Conservation (phyloP, 2,797 vertebrate genomes). For the Cyprinella venusta region DNA sequence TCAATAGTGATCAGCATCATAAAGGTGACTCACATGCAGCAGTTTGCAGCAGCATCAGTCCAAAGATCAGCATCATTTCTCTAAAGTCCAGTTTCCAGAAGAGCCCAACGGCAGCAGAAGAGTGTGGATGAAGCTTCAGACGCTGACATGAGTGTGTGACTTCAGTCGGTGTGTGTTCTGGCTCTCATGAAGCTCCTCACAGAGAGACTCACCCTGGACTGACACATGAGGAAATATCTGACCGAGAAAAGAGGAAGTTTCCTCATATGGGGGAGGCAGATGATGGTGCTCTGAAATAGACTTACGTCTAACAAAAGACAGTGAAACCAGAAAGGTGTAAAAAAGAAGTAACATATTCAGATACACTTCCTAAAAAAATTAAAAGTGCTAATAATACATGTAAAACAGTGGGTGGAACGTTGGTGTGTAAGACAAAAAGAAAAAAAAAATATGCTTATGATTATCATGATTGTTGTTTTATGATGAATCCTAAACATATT, state of each 20-base stretch:
- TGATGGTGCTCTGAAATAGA: background rate
- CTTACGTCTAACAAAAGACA: background rate
- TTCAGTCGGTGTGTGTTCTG: background rate
- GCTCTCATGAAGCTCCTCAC: background rate
- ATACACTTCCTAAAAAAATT: background rate
- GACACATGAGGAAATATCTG: background rate
- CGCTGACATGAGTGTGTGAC: background rate
- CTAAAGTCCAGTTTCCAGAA: constrained; percentile 2
- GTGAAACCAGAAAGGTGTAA: background rate
- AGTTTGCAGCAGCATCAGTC: constrained; percentile 20
- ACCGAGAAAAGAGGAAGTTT: background rate
- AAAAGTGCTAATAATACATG: background rate
- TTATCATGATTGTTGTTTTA: no score
- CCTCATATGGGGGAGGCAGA: background rate
- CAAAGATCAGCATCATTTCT: constrained; percentile 3
- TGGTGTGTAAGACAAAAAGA: no score
- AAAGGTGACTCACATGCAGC: constrained; percentile 1
- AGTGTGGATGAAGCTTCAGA: constrained; percentile 3
- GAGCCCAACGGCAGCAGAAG: background rate
- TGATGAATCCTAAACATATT: no score
- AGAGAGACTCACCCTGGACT: background rate
- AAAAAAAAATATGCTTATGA: no score
- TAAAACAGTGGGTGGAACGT: background rate
- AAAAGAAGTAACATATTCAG: background rate
- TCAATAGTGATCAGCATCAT: background rate